These are phyloP conservation scores for Drosophila insularis DNA, from an alignment of 1,140 invertebrate species.

Conservation along the genomic window DNA sequence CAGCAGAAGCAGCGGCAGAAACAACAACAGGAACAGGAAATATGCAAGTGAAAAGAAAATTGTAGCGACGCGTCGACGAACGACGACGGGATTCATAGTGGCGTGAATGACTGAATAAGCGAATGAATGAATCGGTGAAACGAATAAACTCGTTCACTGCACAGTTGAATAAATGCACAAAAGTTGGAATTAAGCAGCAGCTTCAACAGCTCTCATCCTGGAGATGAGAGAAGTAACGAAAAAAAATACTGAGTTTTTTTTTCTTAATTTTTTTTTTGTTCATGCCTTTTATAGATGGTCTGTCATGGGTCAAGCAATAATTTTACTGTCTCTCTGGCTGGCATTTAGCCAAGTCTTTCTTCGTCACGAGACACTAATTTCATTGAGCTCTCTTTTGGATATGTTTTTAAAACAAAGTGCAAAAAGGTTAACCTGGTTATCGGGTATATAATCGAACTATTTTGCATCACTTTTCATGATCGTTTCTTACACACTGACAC, in stretches of 20 bases:
- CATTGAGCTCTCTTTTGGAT: no score
- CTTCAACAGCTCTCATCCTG: not conserved
- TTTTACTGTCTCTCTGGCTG: no score
- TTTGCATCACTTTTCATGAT: not conserved
- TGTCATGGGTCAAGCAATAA: no score
- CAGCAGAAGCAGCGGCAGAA: not conserved
- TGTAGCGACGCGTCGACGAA: conserved; percentile 26
- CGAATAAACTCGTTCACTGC: conserved; percentile 69
- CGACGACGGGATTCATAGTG: conserved; percentile 30
- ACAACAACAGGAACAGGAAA: conserved; percentile 20
- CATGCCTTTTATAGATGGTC: no score
- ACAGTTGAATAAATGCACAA: conserved; percentile 64
- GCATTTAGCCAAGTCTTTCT: no score
- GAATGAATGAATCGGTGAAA: conserved; percentile 68
- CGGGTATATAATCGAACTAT: no score
- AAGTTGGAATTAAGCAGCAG: conserved; percentile 60
- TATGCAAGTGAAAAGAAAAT: conserved; percentile 31
- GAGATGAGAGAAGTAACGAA: not conserved
- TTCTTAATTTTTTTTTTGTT: no score
- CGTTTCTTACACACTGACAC: not conserved
- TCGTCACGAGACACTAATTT: no score
- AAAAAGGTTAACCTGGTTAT: no score
- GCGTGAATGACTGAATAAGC: conserved; percentile 45
- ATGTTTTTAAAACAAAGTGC: no score
- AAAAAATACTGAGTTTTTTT: not conserved